Conservation (phyloP, 1,140 invertebrate genomes). For the Periplaneta americana region DNA sequence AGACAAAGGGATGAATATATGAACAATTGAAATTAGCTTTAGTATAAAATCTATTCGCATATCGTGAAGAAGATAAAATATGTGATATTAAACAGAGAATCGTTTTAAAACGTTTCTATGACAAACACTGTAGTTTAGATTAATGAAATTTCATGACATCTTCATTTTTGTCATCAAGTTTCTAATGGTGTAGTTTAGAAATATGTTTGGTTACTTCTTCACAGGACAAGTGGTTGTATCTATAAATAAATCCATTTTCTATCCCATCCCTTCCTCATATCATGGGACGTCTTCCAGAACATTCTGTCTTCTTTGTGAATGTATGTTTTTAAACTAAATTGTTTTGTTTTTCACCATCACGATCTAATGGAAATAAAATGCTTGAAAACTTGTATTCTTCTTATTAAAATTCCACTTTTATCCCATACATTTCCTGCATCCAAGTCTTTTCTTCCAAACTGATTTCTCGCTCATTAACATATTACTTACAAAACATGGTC, state of each 20-base stretch:
- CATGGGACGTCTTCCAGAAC: neutral
- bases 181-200: neutral
- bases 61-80: neutral
- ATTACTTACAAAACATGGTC: too few species aligned
- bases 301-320: neutral
- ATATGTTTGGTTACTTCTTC: neutral
- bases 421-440: neutral
- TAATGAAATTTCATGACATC: neutral
- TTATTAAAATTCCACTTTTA: neutral
- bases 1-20: neutral
- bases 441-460: neutral
- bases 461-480: neutral
- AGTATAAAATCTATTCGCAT: neutral
- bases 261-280: neutral
- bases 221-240: neutral
- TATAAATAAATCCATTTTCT: too few species aligned
- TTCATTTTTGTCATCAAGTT: neutral
- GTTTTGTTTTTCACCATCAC: neutral
- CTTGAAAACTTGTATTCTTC: neutral
- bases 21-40: neutral
- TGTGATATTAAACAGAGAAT: neutral
- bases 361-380: neutral
- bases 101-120: neutral
- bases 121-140: neutral
- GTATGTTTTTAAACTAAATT: neutral